Base-by-base conservation (phyloP, 1,140 invertebrate genomes). In the Listronotus oregonensis region DNA sequence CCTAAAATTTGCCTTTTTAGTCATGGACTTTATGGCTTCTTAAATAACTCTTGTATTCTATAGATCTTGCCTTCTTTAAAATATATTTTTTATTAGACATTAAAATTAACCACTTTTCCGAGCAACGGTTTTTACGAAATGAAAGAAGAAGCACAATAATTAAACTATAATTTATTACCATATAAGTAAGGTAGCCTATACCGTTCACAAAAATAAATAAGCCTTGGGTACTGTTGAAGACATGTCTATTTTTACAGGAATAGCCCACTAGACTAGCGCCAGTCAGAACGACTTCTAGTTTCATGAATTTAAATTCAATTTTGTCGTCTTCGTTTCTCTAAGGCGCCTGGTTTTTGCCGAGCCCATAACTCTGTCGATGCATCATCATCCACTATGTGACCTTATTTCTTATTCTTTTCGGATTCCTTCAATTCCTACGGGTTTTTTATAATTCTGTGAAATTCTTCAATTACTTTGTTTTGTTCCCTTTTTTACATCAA, bases 231-330 rank as follows among this genome's bases (percentile, higher is more conserved):
- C 5, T 3, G 21, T 27, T 27, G 5, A 27, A 27, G 21, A 27
- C 21, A 27, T 27, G 21, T 27, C 21, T 27, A 27, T 27, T 42
- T 50, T 50, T 31, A 18, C 18, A 18, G 21, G 47, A 50, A 50
- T 27, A 15, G 9, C 47, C 47, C 47, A 50, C 1, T 31, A 50
- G 14, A 46, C 17, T 46, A 46, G 14, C 14, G 17, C 43, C 43
- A 46, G 17, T 18, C 43, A 46, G n/a, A 18, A 6, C 47, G 47
- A 50, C 47, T 50, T 50, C 21, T 17, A 50, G 17, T 50, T 50
- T 50, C 47, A 50, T 50, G 47, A 50, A 50, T 50, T 50, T 50
- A 50, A 50, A 50, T 50, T 50, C 47, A 50, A 50, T 50, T 50
- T 50, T 8, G 47, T 50, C 21, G 47, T 50, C 17, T 50, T 50